Conservation (phyloP, 2,113 vertebrate species). For the Zeus faber region DNA sequence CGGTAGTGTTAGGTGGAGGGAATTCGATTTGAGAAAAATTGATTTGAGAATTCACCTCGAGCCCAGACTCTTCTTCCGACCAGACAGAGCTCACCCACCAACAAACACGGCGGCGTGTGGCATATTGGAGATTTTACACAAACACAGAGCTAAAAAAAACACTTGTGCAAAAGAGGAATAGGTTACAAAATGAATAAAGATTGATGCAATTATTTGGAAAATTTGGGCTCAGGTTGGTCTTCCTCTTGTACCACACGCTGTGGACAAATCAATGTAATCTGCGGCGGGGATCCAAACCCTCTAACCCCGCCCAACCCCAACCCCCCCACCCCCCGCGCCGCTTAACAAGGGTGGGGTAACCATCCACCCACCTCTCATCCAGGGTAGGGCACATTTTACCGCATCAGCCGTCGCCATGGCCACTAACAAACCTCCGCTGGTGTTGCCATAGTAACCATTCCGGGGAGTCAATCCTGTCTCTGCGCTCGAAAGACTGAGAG, state of each 20-base stretch:
- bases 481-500: constrained; percentile 53
- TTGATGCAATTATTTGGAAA: not conserved
- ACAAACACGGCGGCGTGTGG: not conserved
- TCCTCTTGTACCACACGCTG: no score
- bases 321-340: no score
- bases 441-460: constrained; percentile 72
- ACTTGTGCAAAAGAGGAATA: no score
- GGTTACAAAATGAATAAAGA: constrained; percentile 8
- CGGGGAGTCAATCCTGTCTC: constrained; percentile 58
- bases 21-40: constrained; percentile 41
- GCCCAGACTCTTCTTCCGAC: constrained; percentile 36
- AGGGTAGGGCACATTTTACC: constrained; percentile 40
- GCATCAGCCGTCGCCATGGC: constrained; percentile 62
- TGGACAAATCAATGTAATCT: constrained; percentile 4
- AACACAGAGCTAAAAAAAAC: no score
- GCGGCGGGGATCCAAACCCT: no score
- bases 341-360: no score
- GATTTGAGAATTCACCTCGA: constrained; percentile 58
- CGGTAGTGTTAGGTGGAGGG: constrained; percentile 23
- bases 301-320: no score
- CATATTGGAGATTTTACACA: no score
- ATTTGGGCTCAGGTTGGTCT: constrained; percentile 1
- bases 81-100: constrained; percentile 23
- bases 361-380: no score
- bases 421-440: constrained; percentile 63